phyloP scores from a whole-genome alignment of 1,140 invertebrate species.

The Limonius californicus region DNA sequence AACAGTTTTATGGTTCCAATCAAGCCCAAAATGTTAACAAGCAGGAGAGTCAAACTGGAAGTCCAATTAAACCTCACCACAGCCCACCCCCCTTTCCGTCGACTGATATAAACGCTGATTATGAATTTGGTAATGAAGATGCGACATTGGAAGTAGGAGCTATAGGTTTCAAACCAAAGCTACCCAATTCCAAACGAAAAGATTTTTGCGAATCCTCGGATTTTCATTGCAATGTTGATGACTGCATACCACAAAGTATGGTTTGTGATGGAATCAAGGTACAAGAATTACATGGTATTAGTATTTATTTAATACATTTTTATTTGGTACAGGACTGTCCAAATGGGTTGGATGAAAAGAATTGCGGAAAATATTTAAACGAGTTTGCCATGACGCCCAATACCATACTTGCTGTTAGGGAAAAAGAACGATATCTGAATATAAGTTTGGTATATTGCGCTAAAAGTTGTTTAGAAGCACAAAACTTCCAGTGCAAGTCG shows the following conservation, averaged over 20 bases:
- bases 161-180: no score
- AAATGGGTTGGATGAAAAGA: slow-evolving; percentile 60
- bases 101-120: slow-evolving; percentile 53
- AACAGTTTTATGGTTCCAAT: no score
- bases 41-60: slow-evolving; percentile 23
- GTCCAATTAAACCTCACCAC: no score
- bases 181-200: background rate
- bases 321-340: slow-evolving; percentile 53
- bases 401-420: slow-evolving; percentile 46
- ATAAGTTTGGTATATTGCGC: slow-evolving; percentile 56
- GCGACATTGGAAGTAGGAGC: background rate
- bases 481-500: slow-evolving; percentile 56
- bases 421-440: slow-evolving; percentile 58
- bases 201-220: slow-evolving; percentile 11
- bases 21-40: slow-evolving; percentile 6
- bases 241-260: slow-evolving; percentile 64
- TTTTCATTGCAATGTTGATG: slow-evolving; percentile 35
- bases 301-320: background rate
- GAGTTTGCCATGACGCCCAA: slow-evolving; percentile 46
- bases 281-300: background rate
- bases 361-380: slow-evolving; percentile 39
- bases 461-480: slow-evolving; percentile 54
- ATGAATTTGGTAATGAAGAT: slow-evolving; percentile 40
- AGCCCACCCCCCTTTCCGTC: slow-evolving; percentile 38
- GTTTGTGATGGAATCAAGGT: slow-evolving; percentile 65